Evolutionary conservation across 1,140 invertebrate species (phyloP), one percentile per base, ranked within the genome.

Genomic region (Phortica variegata): DNA sequence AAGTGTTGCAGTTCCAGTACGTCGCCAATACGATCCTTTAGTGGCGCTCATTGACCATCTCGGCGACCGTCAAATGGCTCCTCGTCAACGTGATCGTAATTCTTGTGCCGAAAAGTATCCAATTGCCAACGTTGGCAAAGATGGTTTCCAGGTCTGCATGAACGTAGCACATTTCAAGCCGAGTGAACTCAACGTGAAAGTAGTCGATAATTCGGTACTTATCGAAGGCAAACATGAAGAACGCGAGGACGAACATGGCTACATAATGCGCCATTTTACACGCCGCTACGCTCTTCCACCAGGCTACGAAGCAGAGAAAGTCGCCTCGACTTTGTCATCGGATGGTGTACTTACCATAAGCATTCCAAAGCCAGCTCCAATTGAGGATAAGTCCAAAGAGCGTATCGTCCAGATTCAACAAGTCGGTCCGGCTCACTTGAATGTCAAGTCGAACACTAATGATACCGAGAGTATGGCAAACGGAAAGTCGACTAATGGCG

Each of bases 171-270:
- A 87, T 33, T 88, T 83, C 75, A 80, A 82, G 29, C 87, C 89
- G 0, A 84, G 89, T 45, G 88, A 91, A 70, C 83, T 91, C 21
- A 82, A 77, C 8, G 87, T 91, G 1, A 90, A 87, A 68, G 85
- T 86, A 0, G 76, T 83, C 2, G 85, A 88, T 53, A 81, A 85
- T 26, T 80, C 78, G 21, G 77, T 89, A 0, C 75, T 86, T 2
- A 78, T 90, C 1, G 79, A 84, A 62, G 87, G 82, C 1, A 87
- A 85, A 61, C 86, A 88, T 56, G 85, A 88, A 56, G 84, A 87
- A 58, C 83, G 80, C 34, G 56, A 79, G 39, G 86, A 87, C 52
- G 80, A 84, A 16, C 84, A 87, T 63, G 80, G 81, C 12, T 77
- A 65, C 26, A 75, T 82, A 9, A 79, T 77, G 2, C 81, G 86